A percentile compares a stretch with the other conserved stretches of the same genome.
Evolutionary conservation across 2,113 vertebrate species (phyloP).

Genomic region (Onychorhynchus coronatus): DNA sequence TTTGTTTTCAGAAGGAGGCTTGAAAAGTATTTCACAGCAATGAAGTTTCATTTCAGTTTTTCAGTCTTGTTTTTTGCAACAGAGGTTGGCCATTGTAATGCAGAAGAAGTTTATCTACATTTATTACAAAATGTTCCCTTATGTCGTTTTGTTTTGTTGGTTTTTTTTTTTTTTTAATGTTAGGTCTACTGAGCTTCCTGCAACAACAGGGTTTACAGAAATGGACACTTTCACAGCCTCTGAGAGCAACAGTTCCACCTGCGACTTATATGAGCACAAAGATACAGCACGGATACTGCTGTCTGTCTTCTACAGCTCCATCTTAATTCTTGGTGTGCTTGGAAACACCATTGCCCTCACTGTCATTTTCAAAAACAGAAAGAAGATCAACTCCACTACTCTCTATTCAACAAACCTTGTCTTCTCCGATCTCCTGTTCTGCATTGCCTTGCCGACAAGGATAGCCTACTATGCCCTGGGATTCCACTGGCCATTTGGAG

Average conservation of each 20-base stretch:
- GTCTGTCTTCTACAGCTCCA: conserved; percentile 80
- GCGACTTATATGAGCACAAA: conserved; percentile 86
- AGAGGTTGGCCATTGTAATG: background rate
- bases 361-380: conserved; percentile 88
- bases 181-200: conserved; percentile 45
- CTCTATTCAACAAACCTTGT: conserved; percentile 94
- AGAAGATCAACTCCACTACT: conserved; percentile 96
- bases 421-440: conserved; percentile 92
- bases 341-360: conserved; percentile 89
- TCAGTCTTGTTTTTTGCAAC: background rate
- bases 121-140: conserved; percentile 10
- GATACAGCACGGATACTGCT: conserved; percentile 80
- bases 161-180: background rate
- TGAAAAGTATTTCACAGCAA: background rate
- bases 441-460: conserved; percentile 83
- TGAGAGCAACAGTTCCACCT: conserved; percentile 43
- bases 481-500: conserved; percentile 90
- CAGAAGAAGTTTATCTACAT: background rate
- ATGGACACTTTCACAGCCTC: conserved; percentile 20
- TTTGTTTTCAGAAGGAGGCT: background rate
- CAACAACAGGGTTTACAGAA: background rate
- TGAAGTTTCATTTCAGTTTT: conserved; percentile 27
- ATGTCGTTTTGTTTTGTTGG: background rate
- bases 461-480: conserved; percentile 87
- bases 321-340: conserved; percentile 83